phyloP scores from a whole-genome alignment of 2,797 vertebrate species.

The Brachymystax lenok region DNA sequence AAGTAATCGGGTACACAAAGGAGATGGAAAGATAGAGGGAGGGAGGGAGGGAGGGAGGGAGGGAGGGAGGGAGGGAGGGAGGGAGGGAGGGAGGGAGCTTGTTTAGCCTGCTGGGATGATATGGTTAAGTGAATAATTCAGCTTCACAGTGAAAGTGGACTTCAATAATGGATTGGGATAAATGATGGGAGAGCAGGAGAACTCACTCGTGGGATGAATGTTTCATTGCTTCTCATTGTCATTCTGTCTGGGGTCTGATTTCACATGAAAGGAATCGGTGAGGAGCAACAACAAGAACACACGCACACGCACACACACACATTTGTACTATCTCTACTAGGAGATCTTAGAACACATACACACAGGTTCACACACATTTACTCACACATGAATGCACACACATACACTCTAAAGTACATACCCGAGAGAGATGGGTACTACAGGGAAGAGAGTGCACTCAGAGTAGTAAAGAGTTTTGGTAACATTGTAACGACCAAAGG shows the following conservation, averaged over 20 bases:
- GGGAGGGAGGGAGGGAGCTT: background rate
- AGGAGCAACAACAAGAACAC: background rate
- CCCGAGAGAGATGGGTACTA: too few relatives aligned
- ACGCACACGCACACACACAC: background rate
- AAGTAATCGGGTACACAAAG: background rate
- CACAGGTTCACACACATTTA: too few relatives aligned
- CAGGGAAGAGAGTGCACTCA: too few relatives aligned
- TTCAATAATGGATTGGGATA: conserved; percentile 33
- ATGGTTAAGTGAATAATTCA: conserved; percentile 21
- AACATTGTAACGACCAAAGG: too few relatives aligned
- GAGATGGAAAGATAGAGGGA: background rate
- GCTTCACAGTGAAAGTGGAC: conserved; percentile 10
- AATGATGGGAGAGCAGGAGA: conserved; percentile 3
- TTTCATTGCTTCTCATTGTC: conserved; percentile 18
- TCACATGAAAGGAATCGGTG: conserved; percentile 4
- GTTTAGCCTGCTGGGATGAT: conserved; percentile 6
- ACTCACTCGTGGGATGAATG: background rate
- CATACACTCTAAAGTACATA: too few relatives aligned
- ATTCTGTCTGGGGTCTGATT: conserved; percentile 4
- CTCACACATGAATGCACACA: too few relatives aligned
- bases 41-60: background rate
- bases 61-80: background rate
- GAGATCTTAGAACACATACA: too few relatives aligned
- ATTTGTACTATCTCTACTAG: background rate
- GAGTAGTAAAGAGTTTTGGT: too few relatives aligned